These are phyloP conservation scores for Eulemur rufifrons DNA, from an alignment of 2,113 vertebrate species.

Conservation along the genomic window DNA sequence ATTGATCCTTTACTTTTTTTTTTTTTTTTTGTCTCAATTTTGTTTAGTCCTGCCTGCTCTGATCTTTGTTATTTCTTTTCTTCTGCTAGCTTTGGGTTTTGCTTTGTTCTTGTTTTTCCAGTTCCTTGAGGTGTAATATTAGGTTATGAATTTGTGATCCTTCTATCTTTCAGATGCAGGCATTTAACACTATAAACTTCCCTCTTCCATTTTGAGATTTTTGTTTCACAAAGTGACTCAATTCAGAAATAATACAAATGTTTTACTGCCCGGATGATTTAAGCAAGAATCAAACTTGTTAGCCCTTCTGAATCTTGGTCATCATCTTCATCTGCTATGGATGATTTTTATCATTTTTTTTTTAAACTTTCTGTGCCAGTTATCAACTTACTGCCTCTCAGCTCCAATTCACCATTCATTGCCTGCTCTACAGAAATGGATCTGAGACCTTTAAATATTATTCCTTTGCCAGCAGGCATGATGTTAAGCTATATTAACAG, in stretches of 20 bases:
- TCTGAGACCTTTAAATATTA: not conserved
- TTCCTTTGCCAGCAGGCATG: not conserved
- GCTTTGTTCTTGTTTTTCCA: no score
- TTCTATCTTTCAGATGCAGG: no score
- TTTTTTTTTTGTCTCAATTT: no score
- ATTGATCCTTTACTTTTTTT: no score
- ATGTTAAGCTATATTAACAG: not conserved
- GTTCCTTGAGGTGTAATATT: no score
- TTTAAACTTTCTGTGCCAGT: not conserved
- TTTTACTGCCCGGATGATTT: not conserved
- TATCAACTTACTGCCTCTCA: not conserved
- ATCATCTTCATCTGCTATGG: not conserved
- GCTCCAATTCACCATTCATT: not conserved
- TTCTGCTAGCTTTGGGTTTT: no score
- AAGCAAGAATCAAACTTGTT: slow-evolving; percentile 24
- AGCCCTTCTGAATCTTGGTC: not conserved
- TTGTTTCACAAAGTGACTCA: not conserved
- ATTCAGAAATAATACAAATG: slow-evolving; percentile 5
- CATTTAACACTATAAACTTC: no score
- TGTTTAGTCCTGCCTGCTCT: no score
- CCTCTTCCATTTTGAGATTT: not conserved
- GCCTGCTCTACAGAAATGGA: not conserved
- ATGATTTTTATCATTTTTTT: not conserved
- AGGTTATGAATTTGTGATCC: no score
- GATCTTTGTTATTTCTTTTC: no score